A percentile compares a stretch with the other conserved stretches of the same genome.
Conservation (phyloP, 92 coral and sea anemone genomes). For the Siderastrea siderea region DNA sequence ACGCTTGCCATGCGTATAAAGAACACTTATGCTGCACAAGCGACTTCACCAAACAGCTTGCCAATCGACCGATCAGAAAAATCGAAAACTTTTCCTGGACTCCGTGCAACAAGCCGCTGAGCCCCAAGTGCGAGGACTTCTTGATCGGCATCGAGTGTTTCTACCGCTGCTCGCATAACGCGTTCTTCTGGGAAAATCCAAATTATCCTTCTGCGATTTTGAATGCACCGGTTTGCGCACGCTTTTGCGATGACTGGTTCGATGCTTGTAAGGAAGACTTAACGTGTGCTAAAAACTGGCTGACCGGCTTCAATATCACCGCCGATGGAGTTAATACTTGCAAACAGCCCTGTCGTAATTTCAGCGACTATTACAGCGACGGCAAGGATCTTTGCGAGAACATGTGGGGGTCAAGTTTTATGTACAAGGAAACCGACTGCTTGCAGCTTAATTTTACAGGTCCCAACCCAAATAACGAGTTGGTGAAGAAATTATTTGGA, state of each 20-base stretch:
- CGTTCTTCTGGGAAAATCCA: conserved; percentile 60
- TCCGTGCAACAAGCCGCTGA: conserved; percentile 59
- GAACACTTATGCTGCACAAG: conserved; percentile 73
- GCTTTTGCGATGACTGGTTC: conserved; percentile 73
- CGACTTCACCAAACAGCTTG: conserved; percentile 71
- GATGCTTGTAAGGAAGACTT: conserved; percentile 73
- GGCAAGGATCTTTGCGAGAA: conserved; percentile 66
- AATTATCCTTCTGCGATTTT: conserved; percentile 8
- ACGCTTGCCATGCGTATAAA: conserved; percentile 63
- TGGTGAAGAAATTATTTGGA: conserved; percentile 60
- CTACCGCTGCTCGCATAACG: conserved; percentile 73
- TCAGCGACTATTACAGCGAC: conserved; percentile 33
- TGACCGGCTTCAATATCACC: conserved; percentile 44
- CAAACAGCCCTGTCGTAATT: conserved; percentile 53
- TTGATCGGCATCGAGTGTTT: conserved; percentile 72
- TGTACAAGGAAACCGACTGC: conserved; percentile 63
- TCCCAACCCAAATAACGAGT: conserved; percentile 55
- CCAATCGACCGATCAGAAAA: conserved; percentile 34
- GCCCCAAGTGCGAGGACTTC: conserved; percentile 56
- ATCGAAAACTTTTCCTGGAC: conserved; percentile 67
- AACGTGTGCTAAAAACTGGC: conserved; percentile 71
- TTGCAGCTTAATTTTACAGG: conserved; percentile 53
- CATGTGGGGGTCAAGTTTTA: conserved; percentile 69
- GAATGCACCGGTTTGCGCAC: conserved; percentile 63
- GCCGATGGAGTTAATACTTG: conserved; percentile 32